These are phyloP conservation scores for Eupithecia tripunctaria DNA, from an alignment of 2,888 invertebrate genomes.

Conservation along the genomic window DNA sequence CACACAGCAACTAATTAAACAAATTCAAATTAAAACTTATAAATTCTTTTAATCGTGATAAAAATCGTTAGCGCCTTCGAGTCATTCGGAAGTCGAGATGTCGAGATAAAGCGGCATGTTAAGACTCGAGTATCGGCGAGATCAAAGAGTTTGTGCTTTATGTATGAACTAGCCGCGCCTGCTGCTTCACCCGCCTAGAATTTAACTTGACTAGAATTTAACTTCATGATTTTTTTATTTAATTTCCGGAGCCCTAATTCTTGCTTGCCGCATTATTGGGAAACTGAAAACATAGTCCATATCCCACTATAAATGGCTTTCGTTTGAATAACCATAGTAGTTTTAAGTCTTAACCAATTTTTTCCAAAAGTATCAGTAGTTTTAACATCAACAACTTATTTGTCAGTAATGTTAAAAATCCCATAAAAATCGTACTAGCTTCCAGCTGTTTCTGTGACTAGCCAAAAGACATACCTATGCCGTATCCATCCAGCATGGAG, in stretches of 20 bases:
- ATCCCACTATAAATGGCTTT: too few relatives aligned
- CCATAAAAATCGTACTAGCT: too few relatives aligned
- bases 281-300: too few relatives aligned
- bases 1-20: constrained; percentile 26
- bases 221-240: neutral
- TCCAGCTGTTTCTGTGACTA: too few relatives aligned
- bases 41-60: constrained; percentile 34
- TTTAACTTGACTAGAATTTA: too few relatives aligned
- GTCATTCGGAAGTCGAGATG: constrained; percentile 44
- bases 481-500: too few relatives aligned
- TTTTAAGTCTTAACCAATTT: too few relatives aligned
- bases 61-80: constrained; percentile 42
- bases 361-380: too few relatives aligned
- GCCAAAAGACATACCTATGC: too few relatives aligned
- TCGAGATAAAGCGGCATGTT: constrained; percentile 33
- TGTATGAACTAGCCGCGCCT: constrained; percentile 1
- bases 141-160: constrained; percentile 16
- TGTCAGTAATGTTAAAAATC: too few relatives aligned
- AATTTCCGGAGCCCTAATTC: neutral
- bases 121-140: neutral
- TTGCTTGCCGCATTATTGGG: neutral
- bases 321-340: too few relatives aligned
- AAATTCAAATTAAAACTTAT: constrained; percentile 22
- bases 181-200: neutral
- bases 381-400: too few relatives aligned